A percentile compares a stretch with the other conserved stretches of the same genome.
Evolutionary conservation across 2,888 invertebrate genomes (phyloP).

Genomic region (Pollenia angustigena): DNA sequence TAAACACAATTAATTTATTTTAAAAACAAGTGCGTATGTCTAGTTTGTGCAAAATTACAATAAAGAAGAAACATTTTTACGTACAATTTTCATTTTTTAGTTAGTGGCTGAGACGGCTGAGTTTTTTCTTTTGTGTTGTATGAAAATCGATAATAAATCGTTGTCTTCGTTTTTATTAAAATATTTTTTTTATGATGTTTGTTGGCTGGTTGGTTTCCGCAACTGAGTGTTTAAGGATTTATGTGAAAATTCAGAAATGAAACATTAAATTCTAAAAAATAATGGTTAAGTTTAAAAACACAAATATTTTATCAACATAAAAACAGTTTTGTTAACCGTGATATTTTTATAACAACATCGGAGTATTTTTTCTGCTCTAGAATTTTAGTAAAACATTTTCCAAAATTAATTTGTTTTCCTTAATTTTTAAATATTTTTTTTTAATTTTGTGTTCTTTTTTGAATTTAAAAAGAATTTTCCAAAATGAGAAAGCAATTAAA

Average conservation of each 20-base stretch:
- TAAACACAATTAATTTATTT: not conserved
- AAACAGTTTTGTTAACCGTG: not conserved
- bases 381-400: too few species aligned
- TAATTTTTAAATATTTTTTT: too few species aligned
- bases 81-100: constrained; percentile 11
- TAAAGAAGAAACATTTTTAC: not conserved
- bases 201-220: constrained; percentile 41
- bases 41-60: constrained; percentile 36
- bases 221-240: constrained; percentile 51
- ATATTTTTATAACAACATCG: not conserved
- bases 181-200: constrained; percentile 15
- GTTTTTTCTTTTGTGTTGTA: constrained; percentile 62
- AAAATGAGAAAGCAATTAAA: not conserved
- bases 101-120: constrained; percentile 28
- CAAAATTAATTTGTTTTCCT: too few species aligned
- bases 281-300: not conserved
- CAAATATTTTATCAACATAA: not conserved
- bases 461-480: too few species aligned
- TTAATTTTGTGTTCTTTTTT: too few species aligned
- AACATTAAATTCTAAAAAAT: not conserved
- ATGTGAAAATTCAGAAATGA: constrained; percentile 43
- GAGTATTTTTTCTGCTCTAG: not conserved
- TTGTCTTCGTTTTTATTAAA: constrained; percentile 56
- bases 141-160: constrained; percentile 73
- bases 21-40: constrained; percentile 44